Percentiles rank a stretch among this genome's conserved stretches.
Evolutionary conservation across 2,797 vertebrate species (phyloP).

Genomic region (Neosilurus hyrtlii): DNA sequence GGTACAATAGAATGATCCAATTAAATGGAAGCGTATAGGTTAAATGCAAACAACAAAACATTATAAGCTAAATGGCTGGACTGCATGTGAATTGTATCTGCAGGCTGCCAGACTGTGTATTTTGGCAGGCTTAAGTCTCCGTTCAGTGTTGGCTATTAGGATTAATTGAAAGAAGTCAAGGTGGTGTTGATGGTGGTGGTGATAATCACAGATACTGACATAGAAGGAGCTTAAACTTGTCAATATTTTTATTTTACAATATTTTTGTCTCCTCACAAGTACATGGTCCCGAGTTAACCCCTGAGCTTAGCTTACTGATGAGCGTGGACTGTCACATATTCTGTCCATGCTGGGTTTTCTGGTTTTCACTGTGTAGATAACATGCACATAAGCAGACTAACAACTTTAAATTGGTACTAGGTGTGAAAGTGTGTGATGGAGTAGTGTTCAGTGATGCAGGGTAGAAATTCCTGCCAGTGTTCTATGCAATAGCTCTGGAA

Average conservation of each 20-base stretch:
- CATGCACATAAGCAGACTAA: not conserved
- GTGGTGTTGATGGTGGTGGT: constrained; percentile 4
- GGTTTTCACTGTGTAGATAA: not conserved
- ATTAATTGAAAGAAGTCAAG: constrained; percentile 27
- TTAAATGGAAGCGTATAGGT: not conserved
- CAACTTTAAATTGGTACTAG: not conserved
- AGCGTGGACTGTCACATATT: not conserved
- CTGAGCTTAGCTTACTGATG: not conserved
- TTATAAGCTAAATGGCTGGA: not conserved
- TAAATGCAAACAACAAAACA: constrained; percentile 7
- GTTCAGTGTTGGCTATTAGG: constrained; percentile 18
- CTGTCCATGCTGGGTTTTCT: not conserved
- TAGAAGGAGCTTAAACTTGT: not conserved
- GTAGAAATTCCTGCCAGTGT: not conserved
- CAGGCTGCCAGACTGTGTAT: constrained; percentile 34
- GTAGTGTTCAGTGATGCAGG: not conserved
- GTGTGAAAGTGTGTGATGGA: not conserved
- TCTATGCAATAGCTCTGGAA: not conserved
- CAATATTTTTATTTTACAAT: constrained; percentile 24
- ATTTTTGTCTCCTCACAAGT: not conserved
- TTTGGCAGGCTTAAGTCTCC: constrained; percentile 20
- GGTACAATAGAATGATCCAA: not conserved
- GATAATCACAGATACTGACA: not conserved
- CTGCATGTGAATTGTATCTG: constrained; percentile 27
- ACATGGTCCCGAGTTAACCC: not conserved